These are phyloP conservation scores for Andrena dorsata DNA, from an alignment of 2,888 invertebrate species.

Conservation along the genomic window DNA sequence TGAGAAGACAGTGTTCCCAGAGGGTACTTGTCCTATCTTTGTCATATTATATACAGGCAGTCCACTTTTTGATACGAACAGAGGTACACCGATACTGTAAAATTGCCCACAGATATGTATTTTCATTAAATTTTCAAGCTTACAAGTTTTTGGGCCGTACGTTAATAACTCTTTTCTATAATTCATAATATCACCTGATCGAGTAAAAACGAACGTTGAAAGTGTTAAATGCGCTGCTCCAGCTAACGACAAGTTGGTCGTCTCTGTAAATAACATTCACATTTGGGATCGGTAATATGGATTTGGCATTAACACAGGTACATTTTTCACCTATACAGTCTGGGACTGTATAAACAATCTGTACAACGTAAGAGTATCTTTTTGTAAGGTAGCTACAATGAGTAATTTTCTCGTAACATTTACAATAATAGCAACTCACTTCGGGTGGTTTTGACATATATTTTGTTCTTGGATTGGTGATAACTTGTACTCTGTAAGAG, in stretches of 20 bases:
- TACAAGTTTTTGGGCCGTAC: background rate
- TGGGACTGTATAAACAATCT: constrained; percentile 78
- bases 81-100: constrained; percentile 76
- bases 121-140: background rate
- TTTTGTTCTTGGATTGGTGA: constrained; percentile 78
- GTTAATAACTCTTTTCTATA: background rate
- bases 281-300: constrained; percentile 70
- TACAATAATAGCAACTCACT: constrained; percentile 30
- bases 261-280: constrained; percentile 63
- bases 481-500: constrained; percentile 77
- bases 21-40: constrained; percentile 68
- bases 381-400: background rate
- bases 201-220: constrained; percentile 66
- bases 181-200: constrained; percentile 69
- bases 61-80: constrained; percentile 76
- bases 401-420: background rate
- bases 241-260: constrained; percentile 68
- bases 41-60: constrained; percentile 78
- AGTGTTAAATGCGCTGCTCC: constrained; percentile 65
- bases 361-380: constrained; percentile 11
- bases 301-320: constrained; percentile 68
- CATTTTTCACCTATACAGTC: constrained; percentile 77
- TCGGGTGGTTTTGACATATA: constrained; percentile 47
- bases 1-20: constrained; percentile 61
- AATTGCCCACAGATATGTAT: background rate